A percentile compares a stretch with the other conserved stretches of the same genome.
Evolutionary conservation across 2,888 invertebrate genomes (phyloP).

Genomic region (Epsilonema sp.): DNA sequence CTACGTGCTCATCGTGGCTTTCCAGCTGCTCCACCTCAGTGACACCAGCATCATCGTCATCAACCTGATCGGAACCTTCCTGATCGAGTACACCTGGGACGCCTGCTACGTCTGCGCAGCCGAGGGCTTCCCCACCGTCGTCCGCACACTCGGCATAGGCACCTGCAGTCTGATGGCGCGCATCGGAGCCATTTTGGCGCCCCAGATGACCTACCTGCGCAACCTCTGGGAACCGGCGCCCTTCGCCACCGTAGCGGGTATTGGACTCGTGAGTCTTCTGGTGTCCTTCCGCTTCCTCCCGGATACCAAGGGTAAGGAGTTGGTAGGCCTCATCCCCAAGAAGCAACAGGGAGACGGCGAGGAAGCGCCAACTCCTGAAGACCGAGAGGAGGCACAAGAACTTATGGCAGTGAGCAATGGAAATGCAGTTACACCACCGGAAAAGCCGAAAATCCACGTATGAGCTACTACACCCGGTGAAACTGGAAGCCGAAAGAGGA

Average conservation of each 20-base stretch:
- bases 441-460: too few relatives aligned
- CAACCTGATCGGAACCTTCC: neutral
- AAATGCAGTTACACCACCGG: too few relatives aligned
- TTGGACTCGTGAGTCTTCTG: neutral
- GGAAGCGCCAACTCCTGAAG: too few relatives aligned
- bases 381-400: too few relatives aligned
- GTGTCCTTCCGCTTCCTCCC: neutral
- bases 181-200: neutral
- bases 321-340: too few relatives aligned
- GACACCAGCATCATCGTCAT: neutral
- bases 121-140: neutral
- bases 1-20: neutral
- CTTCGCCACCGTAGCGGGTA: neutral
- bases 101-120: neutral
- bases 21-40: neutral
- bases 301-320: neutral
- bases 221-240: neutral
- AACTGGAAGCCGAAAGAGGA: too few relatives aligned
- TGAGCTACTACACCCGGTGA: too few relatives aligned
- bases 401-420: too few relatives aligned
- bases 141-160: neutral
- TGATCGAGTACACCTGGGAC: neutral
- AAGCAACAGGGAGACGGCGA: too few relatives aligned
- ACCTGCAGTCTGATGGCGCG: neutral
- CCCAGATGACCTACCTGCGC: neutral